These are phyloP conservation scores for Falco biarmicus DNA, from an alignment of 2,797 vertebrate species.

Conservation along the genomic window DNA sequence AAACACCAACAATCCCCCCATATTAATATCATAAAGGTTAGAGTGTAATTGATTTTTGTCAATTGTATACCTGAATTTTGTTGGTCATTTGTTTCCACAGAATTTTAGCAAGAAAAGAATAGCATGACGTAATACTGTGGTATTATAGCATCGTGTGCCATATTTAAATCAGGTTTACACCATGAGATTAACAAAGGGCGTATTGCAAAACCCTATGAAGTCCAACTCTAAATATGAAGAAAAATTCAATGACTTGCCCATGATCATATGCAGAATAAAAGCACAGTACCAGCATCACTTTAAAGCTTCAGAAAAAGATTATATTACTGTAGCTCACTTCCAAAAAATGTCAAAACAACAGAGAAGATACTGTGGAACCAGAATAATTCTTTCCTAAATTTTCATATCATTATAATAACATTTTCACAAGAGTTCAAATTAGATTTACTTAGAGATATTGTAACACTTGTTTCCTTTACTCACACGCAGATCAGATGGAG, in stretches of 20 bases:
- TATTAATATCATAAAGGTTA: neutral
- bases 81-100: neutral
- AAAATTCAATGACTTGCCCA: neutral
- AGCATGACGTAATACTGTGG: neutral
- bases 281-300: neutral
- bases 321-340: neutral
- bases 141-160: neutral
- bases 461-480: neutral
- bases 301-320: neutral
- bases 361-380: neutral
- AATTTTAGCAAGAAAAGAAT: neutral
- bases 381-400: neutral
- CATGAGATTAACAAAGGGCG: neutral
- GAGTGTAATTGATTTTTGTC: neutral
- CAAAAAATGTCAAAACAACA: neutral
- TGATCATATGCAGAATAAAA: neutral
- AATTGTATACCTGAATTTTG: neutral
- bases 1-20: accelerated
- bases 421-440: slow-evolving; percentile 8
- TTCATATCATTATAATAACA: neutral
- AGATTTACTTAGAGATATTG: neutral
- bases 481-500: neutral
- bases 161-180: neutral
- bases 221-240: neutral
- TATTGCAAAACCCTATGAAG: neutral